These are phyloP conservation scores for Pteronotus mesoamericanus DNA, from an alignment of 2,797 vertebrate genomes.

Conservation along the genomic window DNA sequence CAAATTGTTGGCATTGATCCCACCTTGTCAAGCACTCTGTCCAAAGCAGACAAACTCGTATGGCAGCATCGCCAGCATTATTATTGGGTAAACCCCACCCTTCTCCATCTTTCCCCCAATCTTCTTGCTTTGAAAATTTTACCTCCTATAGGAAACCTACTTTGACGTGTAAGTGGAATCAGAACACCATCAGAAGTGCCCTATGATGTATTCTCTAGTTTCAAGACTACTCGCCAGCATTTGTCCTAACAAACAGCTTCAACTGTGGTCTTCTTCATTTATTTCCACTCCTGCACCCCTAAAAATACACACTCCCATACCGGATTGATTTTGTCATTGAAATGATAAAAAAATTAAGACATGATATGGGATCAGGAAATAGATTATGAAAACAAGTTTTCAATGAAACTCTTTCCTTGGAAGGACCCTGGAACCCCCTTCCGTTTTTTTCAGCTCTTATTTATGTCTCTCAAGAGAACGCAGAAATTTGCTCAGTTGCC, in stretches of 20 bases:
- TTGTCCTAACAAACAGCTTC: not conserved
- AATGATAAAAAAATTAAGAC: not conserved
- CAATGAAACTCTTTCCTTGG: too few relatives aligned
- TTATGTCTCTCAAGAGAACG: not conserved
- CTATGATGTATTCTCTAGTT: not conserved
- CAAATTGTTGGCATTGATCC: fast-evolving
- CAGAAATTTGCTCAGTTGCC: not conserved
- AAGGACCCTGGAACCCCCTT: not conserved
- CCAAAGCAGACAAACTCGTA: not conserved
- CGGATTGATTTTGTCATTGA: not conserved
- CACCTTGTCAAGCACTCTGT: not conserved
- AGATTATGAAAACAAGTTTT: not conserved
- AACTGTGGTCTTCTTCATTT: not conserved
- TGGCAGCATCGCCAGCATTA: fast-evolving
- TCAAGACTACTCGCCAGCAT: not conserved
- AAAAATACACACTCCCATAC: not conserved
- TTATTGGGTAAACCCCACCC: not conserved
- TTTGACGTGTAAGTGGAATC: too few relatives aligned
- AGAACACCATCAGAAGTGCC: not conserved
- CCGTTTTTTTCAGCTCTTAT: not conserved
- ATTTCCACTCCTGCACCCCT: not conserved
- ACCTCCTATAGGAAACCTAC: not conserved
- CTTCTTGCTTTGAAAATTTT: not conserved
- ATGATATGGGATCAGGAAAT: not conserved
- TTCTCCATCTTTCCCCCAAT: not conserved